These are phyloP conservation scores for Tenthredo distinguenda DNA, from an alignment of 2,888 invertebrate genomes.

Conservation along the genomic window DNA sequence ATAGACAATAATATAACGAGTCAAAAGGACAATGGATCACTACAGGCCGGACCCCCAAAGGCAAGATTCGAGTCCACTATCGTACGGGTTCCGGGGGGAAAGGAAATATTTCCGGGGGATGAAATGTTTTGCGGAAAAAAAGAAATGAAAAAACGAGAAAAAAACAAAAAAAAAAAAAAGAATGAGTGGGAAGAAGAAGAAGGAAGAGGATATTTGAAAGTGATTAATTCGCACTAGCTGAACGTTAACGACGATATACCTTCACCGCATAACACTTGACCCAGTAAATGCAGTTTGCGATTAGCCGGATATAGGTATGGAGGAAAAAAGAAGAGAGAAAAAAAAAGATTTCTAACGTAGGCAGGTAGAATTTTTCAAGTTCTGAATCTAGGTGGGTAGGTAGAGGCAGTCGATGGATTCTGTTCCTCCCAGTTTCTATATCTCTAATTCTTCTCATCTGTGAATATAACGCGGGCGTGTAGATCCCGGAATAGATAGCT, in stretches of 20 bases:
- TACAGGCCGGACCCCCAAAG: not conserved
- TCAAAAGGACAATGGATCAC: conserved; percentile 20
- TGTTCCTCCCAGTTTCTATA: not conserved
- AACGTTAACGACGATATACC: not conserved
- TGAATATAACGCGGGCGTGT: not conserved
- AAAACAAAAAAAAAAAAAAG: not conserved
- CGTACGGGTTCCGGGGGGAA: not conserved
- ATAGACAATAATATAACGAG: conserved; percentile 43
- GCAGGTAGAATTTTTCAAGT: not conserved
- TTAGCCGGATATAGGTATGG: not conserved
- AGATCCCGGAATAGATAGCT: not conserved
- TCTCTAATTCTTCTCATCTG: not conserved
- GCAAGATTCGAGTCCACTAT: not conserved
- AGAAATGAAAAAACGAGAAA: not conserved
- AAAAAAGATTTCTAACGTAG: not conserved
- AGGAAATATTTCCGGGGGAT: not conserved
- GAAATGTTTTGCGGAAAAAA: not conserved
- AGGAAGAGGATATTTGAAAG: not conserved
- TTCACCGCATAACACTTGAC: not conserved
- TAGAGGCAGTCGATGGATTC: not conserved
- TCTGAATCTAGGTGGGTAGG: not conserved
- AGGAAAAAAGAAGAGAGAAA: too few species aligned
- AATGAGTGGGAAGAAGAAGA: not conserved
- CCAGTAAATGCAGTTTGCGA: conserved; percentile 13
- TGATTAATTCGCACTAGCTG: not conserved